Evolutionary conservation across 2,113 vertebrate genomes (phyloP), one percentile per base, ranked within the genome.

Genomic region (Petromus typicus): DNA sequence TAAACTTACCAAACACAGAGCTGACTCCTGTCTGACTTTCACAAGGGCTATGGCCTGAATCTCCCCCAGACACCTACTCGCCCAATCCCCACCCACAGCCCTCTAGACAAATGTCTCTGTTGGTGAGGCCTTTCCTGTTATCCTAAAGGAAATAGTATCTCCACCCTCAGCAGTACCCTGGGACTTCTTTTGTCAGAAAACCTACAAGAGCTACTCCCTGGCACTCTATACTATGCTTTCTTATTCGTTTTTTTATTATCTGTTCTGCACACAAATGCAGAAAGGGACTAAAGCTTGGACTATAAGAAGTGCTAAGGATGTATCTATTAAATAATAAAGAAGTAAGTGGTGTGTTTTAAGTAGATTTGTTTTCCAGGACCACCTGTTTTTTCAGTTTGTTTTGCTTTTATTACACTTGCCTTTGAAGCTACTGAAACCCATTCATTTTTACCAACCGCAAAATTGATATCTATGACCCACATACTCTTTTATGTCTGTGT

Each of bases 61-160:
- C 27, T 54, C 85, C 32, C 59, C 34, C 13, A 73, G 25, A 67
- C 56, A 9, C 20, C 40, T 27, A 12, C 14, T 12, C 59, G 75
- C 78, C 78, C 73, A 16, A 9, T 37, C 7, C 67, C 5, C 37
- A 67, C 63, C 30, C 84, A 79, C 37, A 69, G 54, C 27, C 45
- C n/a, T 43, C 5, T 25, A n/a, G 30, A 54, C 69, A 67, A 59
- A 51, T 25, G 78, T 20, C 37, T 30, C 48, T 81, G 22, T 66
- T 25, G 22, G 20, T 18, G 14, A 23, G 9, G 20, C 79, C 61
- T 88, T 56, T 89, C 20, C 67, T 80, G 88, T 18, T 4, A 40
- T 8, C 6, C 7, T 0, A 0, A 48, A 12, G 54, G 59, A 48
- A 57, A 54, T 2, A 66, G 20, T 2, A 12, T 6, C n/a, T 66